Conservation (phyloP, 2,888 invertebrate species). For the Chaetogeoica ovagalla region DNA sequence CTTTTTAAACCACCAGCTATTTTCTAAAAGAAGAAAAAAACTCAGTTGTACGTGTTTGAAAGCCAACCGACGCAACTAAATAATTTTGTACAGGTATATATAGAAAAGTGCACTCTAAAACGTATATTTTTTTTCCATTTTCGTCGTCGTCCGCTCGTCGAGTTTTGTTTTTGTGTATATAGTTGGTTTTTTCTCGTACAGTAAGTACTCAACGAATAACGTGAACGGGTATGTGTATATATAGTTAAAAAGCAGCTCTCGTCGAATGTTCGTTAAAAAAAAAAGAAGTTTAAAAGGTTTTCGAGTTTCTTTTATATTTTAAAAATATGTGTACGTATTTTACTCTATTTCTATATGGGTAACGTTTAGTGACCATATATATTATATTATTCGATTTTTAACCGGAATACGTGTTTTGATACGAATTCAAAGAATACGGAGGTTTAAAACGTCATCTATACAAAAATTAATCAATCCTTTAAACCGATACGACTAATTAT, state of each 20-base stretch:
- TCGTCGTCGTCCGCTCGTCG: neutral
- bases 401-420: too few relatives aligned
- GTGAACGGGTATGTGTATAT: neutral
- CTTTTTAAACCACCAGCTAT: constrained; percentile 37
- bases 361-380: too few relatives aligned
- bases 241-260: neutral
- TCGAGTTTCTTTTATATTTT: constrained; percentile 1
- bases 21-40: constrained; percentile 8
- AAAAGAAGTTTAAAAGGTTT: constrained; percentile 6
- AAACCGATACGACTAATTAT: too few relatives aligned
- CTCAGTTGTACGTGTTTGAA: constrained; percentile 4
- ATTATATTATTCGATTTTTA: too few relatives aligned
- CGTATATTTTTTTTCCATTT: constrained; percentile 16
- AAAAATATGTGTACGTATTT: too few relatives aligned
- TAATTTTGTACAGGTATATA: neutral
- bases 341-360: too few relatives aligned
- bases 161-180: constrained; percentile 6
- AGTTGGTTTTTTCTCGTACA: constrained; percentile 5
- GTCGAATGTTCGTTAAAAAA: constrained; percentile 23
- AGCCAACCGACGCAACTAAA: neutral
- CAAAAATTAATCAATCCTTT: too few relatives aligned
- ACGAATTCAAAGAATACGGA: too few relatives aligned
- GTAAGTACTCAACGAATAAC: neutral
- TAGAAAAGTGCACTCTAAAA: constrained; percentile 25
- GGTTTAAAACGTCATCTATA: too few relatives aligned